Conservation (phyloP, 2,888 invertebrate species). For the Polydrusus tereticollis region DNA sequence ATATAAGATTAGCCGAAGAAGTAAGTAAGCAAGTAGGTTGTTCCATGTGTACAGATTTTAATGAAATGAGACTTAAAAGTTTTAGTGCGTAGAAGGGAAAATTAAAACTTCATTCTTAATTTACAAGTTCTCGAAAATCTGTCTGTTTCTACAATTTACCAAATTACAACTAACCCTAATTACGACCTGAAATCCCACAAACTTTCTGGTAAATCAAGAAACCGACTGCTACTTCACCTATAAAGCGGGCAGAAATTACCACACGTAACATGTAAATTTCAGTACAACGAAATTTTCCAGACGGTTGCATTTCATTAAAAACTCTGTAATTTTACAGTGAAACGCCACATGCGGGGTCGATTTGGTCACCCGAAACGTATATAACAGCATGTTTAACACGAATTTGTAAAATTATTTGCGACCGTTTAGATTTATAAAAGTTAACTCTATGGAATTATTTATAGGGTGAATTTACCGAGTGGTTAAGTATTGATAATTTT, state of each 20-base stretch:
- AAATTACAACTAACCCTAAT: neutral
- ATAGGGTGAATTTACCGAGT: too few species aligned
- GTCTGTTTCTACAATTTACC: neutral
- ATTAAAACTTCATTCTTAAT: too few species aligned
- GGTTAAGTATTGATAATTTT: too few species aligned
- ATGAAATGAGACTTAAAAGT: too few species aligned
- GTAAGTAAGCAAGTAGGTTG: too few species aligned
- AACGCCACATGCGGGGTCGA: neutral
- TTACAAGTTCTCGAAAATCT: too few species aligned
- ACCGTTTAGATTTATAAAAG: neutral
- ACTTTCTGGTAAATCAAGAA: neutral
- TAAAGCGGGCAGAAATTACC: slow-evolving; percentile 7
- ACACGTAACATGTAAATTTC: slow-evolving; percentile 22
- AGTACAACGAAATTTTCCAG: slow-evolving; percentile 23
- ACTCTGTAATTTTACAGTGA: neutral
- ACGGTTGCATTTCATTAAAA: slow-evolving; percentile 16
- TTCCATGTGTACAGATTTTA: too few species aligned
- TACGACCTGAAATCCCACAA: neutral
- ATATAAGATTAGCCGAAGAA: too few species aligned
- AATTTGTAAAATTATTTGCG: neutral
- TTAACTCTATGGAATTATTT: too few species aligned
- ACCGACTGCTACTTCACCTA: neutral
- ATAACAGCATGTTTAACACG: neutral
- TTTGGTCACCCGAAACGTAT: neutral
- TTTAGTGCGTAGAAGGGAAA: too few species aligned